A percentile compares a stretch with the other conserved stretches of the same genome.
Evolutionary conservation across 2,797 vertebrate species (phyloP).

Genomic region (Benthosema pterotum): DNA sequence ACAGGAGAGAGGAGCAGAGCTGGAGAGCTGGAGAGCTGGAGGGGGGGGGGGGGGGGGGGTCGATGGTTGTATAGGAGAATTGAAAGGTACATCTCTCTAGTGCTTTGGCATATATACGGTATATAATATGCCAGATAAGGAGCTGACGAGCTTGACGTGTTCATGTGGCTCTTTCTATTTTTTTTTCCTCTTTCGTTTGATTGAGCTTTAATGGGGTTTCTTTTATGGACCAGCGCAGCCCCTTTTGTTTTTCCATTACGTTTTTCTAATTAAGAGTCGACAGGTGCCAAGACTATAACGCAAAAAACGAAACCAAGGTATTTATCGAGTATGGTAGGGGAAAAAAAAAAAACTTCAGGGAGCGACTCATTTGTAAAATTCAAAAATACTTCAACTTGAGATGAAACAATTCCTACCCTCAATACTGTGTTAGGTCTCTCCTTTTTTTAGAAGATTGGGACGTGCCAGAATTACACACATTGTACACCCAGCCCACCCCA

Average conservation of each 20-base stretch:
- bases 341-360: slow-evolving; percentile 46
- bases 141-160: slow-evolving; percentile 48
- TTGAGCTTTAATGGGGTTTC: slow-evolving; percentile 62
- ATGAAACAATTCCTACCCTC: slow-evolving; percentile 27
- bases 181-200: slow-evolving; percentile 61
- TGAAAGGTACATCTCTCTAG: slow-evolving; percentile 47
- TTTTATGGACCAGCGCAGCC: slow-evolving; percentile 49
- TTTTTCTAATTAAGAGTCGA: slow-evolving; percentile 58
- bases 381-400: slow-evolving; percentile 31
- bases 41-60: slow-evolving; percentile 4
- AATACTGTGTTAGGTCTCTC: slow-evolving; percentile 13
- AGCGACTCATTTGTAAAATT: slow-evolving; percentile 50
- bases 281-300: slow-evolving; percentile 9
- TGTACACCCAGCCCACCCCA: not conserved
- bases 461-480: not conserved
- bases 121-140: slow-evolving; percentile 46
- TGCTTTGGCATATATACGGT: slow-evolving; percentile 7
- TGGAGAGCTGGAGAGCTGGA: slow-evolving; percentile 60
- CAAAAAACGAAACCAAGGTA: slow-evolving; percentile 44
- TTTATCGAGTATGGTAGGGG: slow-evolving; percentile 32
- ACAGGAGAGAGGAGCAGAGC: slow-evolving; percentile 60
- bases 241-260: slow-evolving; percentile 43
- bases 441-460: slow-evolving; percentile 41
- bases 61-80: slow-evolving; percentile 17
- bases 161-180: slow-evolving; percentile 57